Conservation (phyloP, 1,140 invertebrate species). For the Rhopalosiphum maidis region DNA sequence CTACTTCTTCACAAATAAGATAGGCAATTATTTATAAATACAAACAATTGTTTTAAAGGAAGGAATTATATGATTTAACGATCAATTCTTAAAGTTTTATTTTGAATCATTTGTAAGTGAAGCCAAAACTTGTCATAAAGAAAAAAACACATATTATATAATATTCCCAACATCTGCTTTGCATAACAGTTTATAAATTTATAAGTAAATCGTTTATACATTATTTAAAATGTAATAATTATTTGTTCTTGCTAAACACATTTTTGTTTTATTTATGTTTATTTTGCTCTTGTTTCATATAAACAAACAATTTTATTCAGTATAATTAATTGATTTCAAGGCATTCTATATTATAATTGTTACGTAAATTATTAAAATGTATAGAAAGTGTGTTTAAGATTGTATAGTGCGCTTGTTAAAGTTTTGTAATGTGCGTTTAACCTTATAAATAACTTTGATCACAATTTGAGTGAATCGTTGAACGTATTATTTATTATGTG, state of each 20-base stretch:
- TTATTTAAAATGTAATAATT: neutral
- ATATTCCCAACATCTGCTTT: neutral
- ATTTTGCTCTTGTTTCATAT: neutral
- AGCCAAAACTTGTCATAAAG: neutral
- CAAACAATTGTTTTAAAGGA: neutral
- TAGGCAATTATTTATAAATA: neutral
- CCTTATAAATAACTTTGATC: neutral
- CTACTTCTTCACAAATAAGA: neutral
- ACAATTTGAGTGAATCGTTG: neutral
- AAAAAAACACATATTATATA: neutral
- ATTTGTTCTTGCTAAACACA: neutral
- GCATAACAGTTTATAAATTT: neutral
- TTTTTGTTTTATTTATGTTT: neutral
- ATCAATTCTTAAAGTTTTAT: neutral
- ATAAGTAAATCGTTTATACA: neutral
- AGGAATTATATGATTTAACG: neutral
- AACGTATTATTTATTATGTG: neutral
- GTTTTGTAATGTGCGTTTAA: neutral
- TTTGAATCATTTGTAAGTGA: neutral
- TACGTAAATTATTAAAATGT: neutral
- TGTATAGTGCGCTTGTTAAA: neutral
- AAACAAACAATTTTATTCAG: neutral
- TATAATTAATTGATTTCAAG: neutral
- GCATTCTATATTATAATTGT: neutral
- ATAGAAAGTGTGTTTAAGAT: neutral